Percentiles rank a stretch among this genome's conserved stretches.
Conservation (phyloP, 2,113 vertebrate species). For the Tonatia bakeri region DNA sequence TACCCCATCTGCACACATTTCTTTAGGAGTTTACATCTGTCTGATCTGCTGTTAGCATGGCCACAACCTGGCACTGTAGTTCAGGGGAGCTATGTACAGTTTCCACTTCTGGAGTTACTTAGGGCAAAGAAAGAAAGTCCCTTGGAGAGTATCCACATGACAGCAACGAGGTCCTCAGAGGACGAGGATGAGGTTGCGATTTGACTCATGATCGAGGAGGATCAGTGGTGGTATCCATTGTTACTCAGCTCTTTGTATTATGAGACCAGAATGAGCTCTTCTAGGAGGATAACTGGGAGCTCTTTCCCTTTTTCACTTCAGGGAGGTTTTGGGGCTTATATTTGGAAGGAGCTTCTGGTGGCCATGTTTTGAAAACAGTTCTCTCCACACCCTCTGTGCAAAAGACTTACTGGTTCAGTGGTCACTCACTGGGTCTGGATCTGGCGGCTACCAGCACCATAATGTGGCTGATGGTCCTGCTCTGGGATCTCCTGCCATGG, state of each 20-base stretch:
- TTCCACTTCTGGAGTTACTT: neutral
- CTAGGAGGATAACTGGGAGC: neutral
- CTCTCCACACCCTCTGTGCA: neutral
- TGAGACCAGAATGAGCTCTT: neutral
- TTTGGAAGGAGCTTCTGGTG: neutral
- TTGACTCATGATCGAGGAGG: neutral
- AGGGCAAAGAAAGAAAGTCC: neutral
- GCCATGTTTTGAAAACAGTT: neutral
- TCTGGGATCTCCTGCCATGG: fast-evolving
- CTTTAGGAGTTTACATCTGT: neutral
- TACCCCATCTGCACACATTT: neutral
- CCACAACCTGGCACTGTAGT: neutral
- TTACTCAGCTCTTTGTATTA: neutral
- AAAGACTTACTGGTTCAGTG: neutral
- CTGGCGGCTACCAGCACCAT: neutral
- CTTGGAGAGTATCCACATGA: too few species aligned
- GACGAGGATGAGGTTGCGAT: neutral
- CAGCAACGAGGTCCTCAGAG: neutral
- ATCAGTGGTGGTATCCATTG: neutral
- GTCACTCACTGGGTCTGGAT: neutral
- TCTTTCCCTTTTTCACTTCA: neutral
- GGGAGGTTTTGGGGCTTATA: neutral
- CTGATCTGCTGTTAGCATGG: neutral
- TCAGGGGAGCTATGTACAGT: neutral
- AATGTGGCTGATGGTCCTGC: neutral